phyloP scores from a whole-genome alignment of 2,797 vertebrate genomes.

The Pampus argenteus region DNA sequence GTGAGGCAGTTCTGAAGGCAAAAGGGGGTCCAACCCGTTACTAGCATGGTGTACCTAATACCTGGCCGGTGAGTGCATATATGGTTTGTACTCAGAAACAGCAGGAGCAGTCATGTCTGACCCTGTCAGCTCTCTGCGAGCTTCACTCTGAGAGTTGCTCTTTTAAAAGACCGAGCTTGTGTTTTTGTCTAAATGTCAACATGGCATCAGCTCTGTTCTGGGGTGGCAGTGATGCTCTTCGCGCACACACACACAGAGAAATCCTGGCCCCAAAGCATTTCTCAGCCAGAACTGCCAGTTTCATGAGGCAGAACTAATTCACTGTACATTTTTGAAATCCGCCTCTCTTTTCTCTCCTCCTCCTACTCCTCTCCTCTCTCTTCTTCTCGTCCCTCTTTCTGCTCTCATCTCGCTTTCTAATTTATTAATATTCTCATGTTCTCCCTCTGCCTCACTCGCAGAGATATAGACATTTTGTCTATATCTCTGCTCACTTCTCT shows the following conservation, averaged over 20 bases:
- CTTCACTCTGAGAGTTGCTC: slow-evolving; percentile 56
- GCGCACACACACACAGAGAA: slow-evolving; percentile 28
- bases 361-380: slow-evolving; percentile 10
- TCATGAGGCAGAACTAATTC: slow-evolving; percentile 75
- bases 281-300: slow-evolving; percentile 63
- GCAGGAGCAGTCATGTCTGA: slow-evolving; percentile 44
- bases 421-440: slow-evolving; percentile 66
- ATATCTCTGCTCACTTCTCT: slow-evolving; percentile 23
- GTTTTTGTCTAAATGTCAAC: slow-evolving; percentile 72
- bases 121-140: slow-evolving; percentile 38
- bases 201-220: slow-evolving; percentile 52
- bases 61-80: no score
- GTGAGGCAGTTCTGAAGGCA: no score
- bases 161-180: slow-evolving; percentile 50
- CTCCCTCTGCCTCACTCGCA: slow-evolving; percentile 38
- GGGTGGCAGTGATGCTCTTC: slow-evolving; percentile 53
- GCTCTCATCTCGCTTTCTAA: slow-evolving; percentile 57
- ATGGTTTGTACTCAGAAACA: slow-evolving; percentile 22
- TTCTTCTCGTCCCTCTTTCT: slow-evolving; percentile 45
- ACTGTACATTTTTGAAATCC: slow-evolving; percentile 68
- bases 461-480: slow-evolving; percentile 55
- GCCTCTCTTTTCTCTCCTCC: slow-evolving; percentile 51
- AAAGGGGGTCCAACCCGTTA: no score
- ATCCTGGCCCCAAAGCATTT: slow-evolving; percentile 58
- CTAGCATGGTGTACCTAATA: no score